Evolutionary conservation across 35 echinoderm and acorn worm genomes (phyloP).

Genomic region (Stichopus chloronotus): DNA sequence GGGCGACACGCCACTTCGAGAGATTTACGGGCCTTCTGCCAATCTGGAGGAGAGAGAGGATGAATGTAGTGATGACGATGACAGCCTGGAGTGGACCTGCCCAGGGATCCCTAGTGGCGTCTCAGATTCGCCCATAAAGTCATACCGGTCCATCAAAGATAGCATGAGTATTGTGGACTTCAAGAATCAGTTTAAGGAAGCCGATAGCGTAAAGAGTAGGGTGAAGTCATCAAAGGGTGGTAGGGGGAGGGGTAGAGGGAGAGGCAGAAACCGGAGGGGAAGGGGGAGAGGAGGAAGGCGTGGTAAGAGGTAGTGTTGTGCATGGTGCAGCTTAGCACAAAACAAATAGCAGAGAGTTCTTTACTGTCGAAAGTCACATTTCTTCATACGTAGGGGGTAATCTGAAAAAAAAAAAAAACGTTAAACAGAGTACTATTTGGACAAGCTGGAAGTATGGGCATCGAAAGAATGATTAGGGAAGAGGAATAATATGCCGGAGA

Average conservation of each 20-base stretch:
- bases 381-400: too few species aligned
- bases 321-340: neutral
- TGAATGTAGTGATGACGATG: neutral
- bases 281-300: neutral
- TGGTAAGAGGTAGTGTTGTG: neutral
- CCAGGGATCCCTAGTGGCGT: neutral
- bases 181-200: slow-evolving; percentile 47
- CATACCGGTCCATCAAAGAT: slow-evolving; percentile 34
- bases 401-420: too few species aligned
- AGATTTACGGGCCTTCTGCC: neutral
- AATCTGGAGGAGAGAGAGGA: neutral
- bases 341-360: too few species aligned
- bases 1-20: neutral
- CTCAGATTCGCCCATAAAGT: slow-evolving; percentile 43
- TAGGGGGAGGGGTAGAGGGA: slow-evolving; percentile 26
- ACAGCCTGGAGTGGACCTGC: slow-evolving; percentile 46
- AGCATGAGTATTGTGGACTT: slow-evolving; percentile 27
- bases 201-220: neutral
- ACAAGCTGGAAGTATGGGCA: too few species aligned
- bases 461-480: too few species aligned
- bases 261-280: neutral
- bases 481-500: too few species aligned
- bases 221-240: neutral
- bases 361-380: too few species aligned
- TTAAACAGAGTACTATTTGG: too few species aligned